Conservation (phyloP, 1,140 invertebrate genomes). For the Pachyrhynchus sulphureomaculatus region DNA sequence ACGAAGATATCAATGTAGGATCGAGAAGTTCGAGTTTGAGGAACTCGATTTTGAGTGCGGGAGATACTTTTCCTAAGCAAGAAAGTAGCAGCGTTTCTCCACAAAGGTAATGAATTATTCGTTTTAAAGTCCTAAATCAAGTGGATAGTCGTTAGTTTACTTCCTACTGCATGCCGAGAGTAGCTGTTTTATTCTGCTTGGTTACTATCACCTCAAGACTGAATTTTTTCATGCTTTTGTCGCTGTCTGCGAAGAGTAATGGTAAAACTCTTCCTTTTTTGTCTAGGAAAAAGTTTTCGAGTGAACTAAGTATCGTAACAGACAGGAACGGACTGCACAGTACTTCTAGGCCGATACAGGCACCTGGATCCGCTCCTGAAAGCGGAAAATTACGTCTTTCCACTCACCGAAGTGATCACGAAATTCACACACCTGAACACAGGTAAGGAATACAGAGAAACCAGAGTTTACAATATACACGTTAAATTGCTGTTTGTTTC, state of each 20-base stretch:
- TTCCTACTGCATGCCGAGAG: too few relatives aligned
- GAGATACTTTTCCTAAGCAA: constrained; percentile 52
- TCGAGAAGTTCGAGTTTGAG: constrained; percentile 64
- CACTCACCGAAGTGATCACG: constrained; percentile 60
- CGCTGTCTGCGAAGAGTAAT: neutral
- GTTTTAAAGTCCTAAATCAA: neutral
- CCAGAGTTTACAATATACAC: neutral
- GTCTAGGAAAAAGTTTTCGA: constrained; percentile 53
- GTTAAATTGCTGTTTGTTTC: neutral
- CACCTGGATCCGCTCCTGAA: constrained; percentile 41
- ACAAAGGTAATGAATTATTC: constrained; percentile 24
- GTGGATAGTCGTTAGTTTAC: neutral
- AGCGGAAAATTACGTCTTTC: constrained; percentile 48
- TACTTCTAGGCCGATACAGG: constrained; percentile 18
- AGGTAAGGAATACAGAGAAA: constrained; percentile 40
- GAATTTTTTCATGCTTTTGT: too few relatives aligned
- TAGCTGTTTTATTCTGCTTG: too few relatives aligned
- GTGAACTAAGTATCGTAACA: constrained; percentile 54
- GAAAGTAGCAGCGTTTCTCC: constrained; percentile 49
- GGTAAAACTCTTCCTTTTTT: constrained; percentile 4
- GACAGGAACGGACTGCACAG: constrained; percentile 34
- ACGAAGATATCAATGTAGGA: constrained; percentile 74
- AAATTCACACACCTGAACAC: constrained; percentile 60
- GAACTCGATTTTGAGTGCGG: constrained; percentile 60
- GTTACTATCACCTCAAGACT: too few relatives aligned